Evolutionary conservation across 2,888 invertebrate genomes (phyloP).

Genomic region (Adelphocoris suturalis): DNA sequence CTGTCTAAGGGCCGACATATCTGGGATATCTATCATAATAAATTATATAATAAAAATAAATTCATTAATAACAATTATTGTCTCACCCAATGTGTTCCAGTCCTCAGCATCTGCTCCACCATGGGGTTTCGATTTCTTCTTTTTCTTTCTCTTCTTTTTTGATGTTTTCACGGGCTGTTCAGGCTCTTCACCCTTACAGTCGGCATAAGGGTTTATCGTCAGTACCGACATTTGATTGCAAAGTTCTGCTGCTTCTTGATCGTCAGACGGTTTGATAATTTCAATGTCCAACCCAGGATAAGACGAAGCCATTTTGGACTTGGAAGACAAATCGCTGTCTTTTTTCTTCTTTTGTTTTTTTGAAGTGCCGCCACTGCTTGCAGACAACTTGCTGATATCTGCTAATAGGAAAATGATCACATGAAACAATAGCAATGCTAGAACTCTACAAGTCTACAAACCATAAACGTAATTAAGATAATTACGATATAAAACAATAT

Average conservation of each 20-base stretch:
- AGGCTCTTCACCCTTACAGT: slow-evolving; percentile 41
- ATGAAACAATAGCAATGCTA: neutral
- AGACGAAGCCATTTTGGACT: slow-evolving; percentile 53
- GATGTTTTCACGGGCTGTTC: slow-evolving; percentile 9
- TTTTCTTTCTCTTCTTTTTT: slow-evolving; percentile 72
- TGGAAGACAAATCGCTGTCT: slow-evolving; percentile 29
- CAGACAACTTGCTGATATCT: slow-evolving; percentile 22
- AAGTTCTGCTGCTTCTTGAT: slow-evolving; percentile 63
- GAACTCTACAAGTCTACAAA: neutral
- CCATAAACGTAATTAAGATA: no score
- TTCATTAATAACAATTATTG: no score
- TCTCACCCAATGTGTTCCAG: slow-evolving; percentile 72
- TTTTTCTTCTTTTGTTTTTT: slow-evolving; percentile 72
- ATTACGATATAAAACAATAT: no score
- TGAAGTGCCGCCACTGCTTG: neutral
- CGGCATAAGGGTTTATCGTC: slow-evolving; percentile 72
- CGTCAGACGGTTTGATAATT: slow-evolving; percentile 65
- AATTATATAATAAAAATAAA: no score
- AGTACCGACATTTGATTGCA: slow-evolving; percentile 72
- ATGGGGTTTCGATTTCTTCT: slow-evolving; percentile 70
- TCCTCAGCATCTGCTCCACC: slow-evolving; percentile 72
- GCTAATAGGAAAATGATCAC: neutral
- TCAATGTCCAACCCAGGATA: slow-evolving; percentile 74
- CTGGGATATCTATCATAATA: no score
- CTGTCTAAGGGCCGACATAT: no score